Evolutionary conservation across 2,888 invertebrate species (phyloP), one percentile per base, ranked within the genome.

Genomic region (Druceiella hillmani): DNA sequence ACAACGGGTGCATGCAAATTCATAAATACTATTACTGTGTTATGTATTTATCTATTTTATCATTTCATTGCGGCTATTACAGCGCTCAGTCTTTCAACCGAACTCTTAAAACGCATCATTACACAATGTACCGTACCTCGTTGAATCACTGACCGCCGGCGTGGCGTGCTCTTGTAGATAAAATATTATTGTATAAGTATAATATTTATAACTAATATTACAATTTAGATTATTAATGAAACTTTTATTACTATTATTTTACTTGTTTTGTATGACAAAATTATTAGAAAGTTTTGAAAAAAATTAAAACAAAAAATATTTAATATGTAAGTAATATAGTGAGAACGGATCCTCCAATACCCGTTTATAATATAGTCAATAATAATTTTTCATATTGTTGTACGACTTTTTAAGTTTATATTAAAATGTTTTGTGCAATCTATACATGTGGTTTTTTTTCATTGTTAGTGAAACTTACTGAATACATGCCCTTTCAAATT

Each of bases 371-470:
- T 74, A 81, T 81, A 81, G 81, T 79, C 78, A 83, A 81, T 83
- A 66, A 66, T 66, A 83, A 83, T 83, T 83, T 83, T 83, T 82
- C 82, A 83, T 82, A 83, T 81, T 83, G 81, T 81, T 83, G 82
- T 83, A 83, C 81, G 79, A 71, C 76, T 83, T 83, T 83, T 83
- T 83, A 83, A 83, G 83, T 83, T 83, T 83, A 81, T 83, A 83
- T 83, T 83, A 83, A 83, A 83, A 82, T 79, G 79, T 82, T 78
- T 82, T 82, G 81, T 82, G 82, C 80, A 81, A 81, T 81, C 76
- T 70, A 67, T 64, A 56, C 61, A 55, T 42, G 55, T 14, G 24
- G 54, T 54, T 58, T 48, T 62, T 55, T 55, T 58, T 27, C 11
- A 7, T 20, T 7, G 22, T 20, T 20, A 20, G 22, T 7, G n/a